Conservation (phyloP, 2,888 invertebrate genomes). For the Nomada hirtipes region DNA sequence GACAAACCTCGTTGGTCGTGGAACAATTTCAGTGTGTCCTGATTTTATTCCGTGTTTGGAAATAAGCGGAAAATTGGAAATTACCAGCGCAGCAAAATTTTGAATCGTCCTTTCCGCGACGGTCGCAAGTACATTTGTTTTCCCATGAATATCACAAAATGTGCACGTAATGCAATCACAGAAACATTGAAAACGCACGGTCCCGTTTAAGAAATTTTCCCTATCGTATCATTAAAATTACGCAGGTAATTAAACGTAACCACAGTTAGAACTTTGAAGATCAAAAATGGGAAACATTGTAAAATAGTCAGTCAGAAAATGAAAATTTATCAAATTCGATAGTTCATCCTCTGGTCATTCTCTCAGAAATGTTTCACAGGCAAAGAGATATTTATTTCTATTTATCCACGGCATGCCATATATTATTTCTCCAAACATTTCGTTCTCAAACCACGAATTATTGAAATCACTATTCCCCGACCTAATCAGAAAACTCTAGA, state of each 20-base stretch:
- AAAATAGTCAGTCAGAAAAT: no score
- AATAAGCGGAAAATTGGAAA: slow-evolving; percentile 28
- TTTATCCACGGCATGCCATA: background rate
- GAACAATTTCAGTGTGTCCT: background rate
- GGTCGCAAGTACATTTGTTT: background rate
- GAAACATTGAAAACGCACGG: no score
- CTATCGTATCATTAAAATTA: no score
- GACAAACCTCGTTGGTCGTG: background rate
- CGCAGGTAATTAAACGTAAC: no score
- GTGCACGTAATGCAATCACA: no score
- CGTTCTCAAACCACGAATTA: background rate
- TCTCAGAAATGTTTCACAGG: no score
- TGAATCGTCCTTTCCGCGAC: background rate
- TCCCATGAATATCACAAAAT: background rate
- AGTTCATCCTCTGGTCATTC: no score
- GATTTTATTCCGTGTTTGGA: background rate
- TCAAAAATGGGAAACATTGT: background rate
- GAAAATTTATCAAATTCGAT: no score
- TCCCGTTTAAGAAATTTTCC: no score
- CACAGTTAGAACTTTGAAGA: background rate
- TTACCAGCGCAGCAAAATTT: background rate
- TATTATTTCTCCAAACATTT: background rate
- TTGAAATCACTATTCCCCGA: no score
- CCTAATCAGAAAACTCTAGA: no score
- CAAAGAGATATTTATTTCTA: background rate